A percentile compares a stretch with the other conserved stretches of the same genome.
phyloP scores from a whole-genome alignment of 2,797 vertebrate genomes.

The Prunella strophiata region DNA sequence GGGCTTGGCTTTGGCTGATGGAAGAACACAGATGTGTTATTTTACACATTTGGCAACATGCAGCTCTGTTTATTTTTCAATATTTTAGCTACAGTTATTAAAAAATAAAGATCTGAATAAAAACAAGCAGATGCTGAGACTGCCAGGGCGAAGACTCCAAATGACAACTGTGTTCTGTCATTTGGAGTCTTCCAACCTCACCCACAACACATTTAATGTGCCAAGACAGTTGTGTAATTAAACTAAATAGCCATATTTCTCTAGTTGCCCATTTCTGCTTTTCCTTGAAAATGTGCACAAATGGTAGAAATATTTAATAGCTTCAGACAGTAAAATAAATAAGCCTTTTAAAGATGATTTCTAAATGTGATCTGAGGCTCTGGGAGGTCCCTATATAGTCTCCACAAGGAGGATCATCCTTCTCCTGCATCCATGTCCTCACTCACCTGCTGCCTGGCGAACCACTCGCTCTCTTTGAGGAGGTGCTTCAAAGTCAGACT shows the following conservation, averaged over 20 bases:
- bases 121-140: not conserved
- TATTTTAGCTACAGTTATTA: slow-evolving; percentile 6
- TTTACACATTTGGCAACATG: not conserved
- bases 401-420: not conserved
- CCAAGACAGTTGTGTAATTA: not conserved
- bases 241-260: not conserved
- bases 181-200: slow-evolving; percentile 3
- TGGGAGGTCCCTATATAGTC: not conserved
- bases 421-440: not conserved
- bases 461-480: slow-evolving; percentile 74
- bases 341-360: not conserved
- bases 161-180: not conserved
- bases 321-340: not conserved
- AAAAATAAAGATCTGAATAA: not conserved
- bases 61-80: not conserved
- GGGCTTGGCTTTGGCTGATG: slow-evolving; percentile 72
- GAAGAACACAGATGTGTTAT: slow-evolving; percentile 1
- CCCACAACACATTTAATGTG: not conserved
- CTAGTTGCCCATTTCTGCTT: not conserved
- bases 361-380: not conserved
- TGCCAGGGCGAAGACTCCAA: not conserved
- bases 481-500: slow-evolving; percentile 62
- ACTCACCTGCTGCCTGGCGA: slow-evolving; percentile 81
- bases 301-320: not conserved
- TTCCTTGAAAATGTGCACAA: not conserved